A percentile compares a stretch with the other conserved stretches of the same genome.
Conservation (phyloP, 2,888 invertebrate species). For the Tenthredo scrophulariae region DNA sequence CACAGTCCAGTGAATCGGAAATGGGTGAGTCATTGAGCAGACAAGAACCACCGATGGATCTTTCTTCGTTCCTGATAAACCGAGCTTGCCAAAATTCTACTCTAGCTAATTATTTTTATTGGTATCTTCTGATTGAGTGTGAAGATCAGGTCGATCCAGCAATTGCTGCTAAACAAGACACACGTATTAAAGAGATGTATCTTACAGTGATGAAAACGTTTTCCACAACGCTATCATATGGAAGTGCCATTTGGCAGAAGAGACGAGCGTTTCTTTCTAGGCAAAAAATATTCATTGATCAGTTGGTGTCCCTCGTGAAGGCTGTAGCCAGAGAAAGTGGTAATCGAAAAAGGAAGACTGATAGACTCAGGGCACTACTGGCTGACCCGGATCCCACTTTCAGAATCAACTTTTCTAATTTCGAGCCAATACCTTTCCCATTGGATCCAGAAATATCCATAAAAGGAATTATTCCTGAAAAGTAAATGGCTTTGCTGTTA, state of each 20-base stretch:
- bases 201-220: slow-evolving; percentile 93
- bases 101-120: slow-evolving; percentile 97
- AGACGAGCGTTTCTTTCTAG: slow-evolving; percentile 88
- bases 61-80: slow-evolving; percentile 94
- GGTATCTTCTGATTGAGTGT: slow-evolving; percentile 97
- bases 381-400: slow-evolving; percentile 88
- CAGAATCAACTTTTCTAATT: slow-evolving; percentile 92
- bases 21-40: slow-evolving; percentile 65
- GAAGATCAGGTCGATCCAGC: slow-evolving; percentile 88
- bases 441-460: slow-evolving; percentile 95
- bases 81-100: slow-evolving; percentile 93
- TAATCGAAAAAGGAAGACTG: slow-evolving; percentile 94
- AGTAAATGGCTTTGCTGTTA: slow-evolving; percentile 75
- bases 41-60: slow-evolving; percentile 80
- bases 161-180: slow-evolving; percentile 85
- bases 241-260: slow-evolving; percentile 86
- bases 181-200: slow-evolving; percentile 90
- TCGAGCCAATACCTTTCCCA: slow-evolving; percentile 96
- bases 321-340: slow-evolving; percentile 94
- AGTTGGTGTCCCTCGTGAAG: slow-evolving; percentile 92
- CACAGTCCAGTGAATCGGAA: slow-evolving; percentile 72
- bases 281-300: slow-evolving; percentile 95
- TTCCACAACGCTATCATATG: slow-evolving; percentile 85
- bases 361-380: slow-evolving; percentile 91
- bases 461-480: slow-evolving; percentile 92